phyloP scores from a whole-genome alignment of 2,888 invertebrate genomes.

The Chironomus tentans region DNA sequence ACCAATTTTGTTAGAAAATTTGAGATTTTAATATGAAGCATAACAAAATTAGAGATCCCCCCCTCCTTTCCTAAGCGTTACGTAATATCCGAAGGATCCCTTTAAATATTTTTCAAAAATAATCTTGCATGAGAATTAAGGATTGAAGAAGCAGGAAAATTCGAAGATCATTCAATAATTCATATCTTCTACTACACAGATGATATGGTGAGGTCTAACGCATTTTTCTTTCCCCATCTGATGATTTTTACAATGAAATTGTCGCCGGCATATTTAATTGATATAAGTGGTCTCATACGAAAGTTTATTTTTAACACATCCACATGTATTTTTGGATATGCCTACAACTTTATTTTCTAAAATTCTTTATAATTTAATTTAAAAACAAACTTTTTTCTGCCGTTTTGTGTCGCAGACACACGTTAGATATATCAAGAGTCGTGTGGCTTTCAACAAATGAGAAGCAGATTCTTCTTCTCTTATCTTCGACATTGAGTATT shows the following conservation, averaged over 20 bases:
- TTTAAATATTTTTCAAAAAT: no score
- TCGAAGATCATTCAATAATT: not conserved
- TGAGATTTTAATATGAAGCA: no score
- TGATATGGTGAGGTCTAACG: not conserved
- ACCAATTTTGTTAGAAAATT: no score
- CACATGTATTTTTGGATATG: not conserved
- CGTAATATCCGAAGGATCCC: no score
- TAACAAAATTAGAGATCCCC: no score
- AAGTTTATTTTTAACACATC: slow-evolving; percentile 1
- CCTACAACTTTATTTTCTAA: not conserved
- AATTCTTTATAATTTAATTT: not conserved
- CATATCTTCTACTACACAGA: not conserved
- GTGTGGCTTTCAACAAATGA: not conserved
- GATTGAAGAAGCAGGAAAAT: not conserved
- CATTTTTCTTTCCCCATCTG: not conserved
- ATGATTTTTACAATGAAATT: not conserved
- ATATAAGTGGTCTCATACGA: not conserved
- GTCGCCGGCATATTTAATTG: not conserved
- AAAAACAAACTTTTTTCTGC: not conserved
- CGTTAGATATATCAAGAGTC: not conserved
- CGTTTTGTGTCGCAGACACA: not conserved
- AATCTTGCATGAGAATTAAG: no score
- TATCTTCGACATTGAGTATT: not conserved
- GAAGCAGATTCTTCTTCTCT: not conserved
- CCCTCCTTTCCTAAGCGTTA: no score